These are phyloP conservation scores for Dynastes maya DNA, from an alignment of 2,888 invertebrate genomes.

Conservation along the genomic window DNA sequence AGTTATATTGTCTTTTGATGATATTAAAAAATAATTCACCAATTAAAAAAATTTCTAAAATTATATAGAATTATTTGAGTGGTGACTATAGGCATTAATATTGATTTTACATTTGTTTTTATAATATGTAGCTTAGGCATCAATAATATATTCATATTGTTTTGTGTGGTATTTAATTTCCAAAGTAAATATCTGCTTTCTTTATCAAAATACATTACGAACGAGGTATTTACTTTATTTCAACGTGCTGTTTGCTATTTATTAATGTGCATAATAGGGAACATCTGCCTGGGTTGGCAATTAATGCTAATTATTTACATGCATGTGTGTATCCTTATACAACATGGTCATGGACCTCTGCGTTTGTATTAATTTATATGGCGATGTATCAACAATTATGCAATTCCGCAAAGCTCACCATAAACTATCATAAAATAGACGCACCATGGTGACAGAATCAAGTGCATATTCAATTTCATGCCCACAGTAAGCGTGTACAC, in stretches of 20 bases:
- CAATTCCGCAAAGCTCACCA: neutral
- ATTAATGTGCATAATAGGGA: constrained; percentile 9
- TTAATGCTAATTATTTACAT: constrained; percentile 39
- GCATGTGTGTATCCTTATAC: constrained; percentile 2
- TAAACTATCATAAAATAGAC: neutral
- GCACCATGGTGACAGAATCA: neutral
- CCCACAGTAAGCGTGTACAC: neutral
- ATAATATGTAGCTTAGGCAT: too few species aligned
- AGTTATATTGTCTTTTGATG: too few species aligned
- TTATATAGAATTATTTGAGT: too few species aligned
- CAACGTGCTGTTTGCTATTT: neutral
- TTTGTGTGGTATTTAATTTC: too few species aligned
- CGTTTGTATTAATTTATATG: constrained; percentile 24
- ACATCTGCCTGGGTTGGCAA: constrained; percentile 24
- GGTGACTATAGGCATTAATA: too few species aligned
- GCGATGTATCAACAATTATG: constrained; percentile 2
- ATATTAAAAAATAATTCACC: too few species aligned
- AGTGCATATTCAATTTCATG: neutral
- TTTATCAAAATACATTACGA: neutral
- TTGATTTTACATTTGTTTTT: too few species aligned
- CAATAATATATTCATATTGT: too few species aligned
- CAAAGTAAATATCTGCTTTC: too few species aligned
- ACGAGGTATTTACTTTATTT: neutral
- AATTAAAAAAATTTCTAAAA: too few species aligned
- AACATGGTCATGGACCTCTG: constrained; percentile 31